A percentile compares a stretch with the other conserved stretches of the same genome.
These are phyloP conservation scores for Acanthaster planci DNA, from an alignment of 35 echinoderm and acorn worm species.

Conservation along the genomic window DNA sequence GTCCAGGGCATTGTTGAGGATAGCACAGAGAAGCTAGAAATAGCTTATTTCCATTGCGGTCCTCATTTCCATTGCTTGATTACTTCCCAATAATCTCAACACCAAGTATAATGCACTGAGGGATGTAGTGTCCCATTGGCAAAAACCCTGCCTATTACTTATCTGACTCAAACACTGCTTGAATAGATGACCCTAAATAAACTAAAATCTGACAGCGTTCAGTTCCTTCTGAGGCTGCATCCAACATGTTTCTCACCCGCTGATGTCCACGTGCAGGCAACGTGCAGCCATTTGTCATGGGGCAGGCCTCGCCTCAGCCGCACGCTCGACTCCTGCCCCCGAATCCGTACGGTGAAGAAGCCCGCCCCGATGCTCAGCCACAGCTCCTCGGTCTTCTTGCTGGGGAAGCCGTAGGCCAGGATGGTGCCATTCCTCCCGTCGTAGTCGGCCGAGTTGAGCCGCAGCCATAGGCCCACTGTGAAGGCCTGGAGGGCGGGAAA, in stretches of 20 bases:
- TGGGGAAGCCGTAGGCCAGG: slow-evolving; percentile 59
- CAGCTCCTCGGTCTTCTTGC: not conserved
- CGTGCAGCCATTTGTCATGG: slow-evolving; percentile 54
- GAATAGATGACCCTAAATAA: too few species aligned
- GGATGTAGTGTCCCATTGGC: too few species aligned
- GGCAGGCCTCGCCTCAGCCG: not conserved
- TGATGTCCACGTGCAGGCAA: slow-evolving; percentile 72
- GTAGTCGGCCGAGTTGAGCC: slow-evolving; percentile 22
- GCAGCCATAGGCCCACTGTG: slow-evolving; percentile 84
- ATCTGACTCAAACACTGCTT: too few species aligned
- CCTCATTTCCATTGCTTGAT: too few species aligned
- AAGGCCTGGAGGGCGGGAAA: slow-evolving; percentile 67
- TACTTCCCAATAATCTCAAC: too few species aligned
- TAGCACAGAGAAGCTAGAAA: too few species aligned
- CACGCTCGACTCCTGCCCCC: not conserved
- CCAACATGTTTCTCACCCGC: slow-evolving; percentile 36
- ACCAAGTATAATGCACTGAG: too few species aligned
- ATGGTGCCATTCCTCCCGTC: slow-evolving; percentile 43
- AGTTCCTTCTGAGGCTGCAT: too few species aligned
- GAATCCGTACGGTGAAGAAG: not conserved
- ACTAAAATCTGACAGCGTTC: too few species aligned
- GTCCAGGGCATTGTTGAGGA: too few species aligned
- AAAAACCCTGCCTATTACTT: too few species aligned
- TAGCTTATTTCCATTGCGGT: too few species aligned
- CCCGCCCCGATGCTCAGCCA: not conserved